Percentiles rank a stretch among this genome's conserved stretches.
These are phyloP conservation scores for Cochlearius cochlearius DNA, from an alignment of 2,113 vertebrate species.

Conservation along the genomic window DNA sequence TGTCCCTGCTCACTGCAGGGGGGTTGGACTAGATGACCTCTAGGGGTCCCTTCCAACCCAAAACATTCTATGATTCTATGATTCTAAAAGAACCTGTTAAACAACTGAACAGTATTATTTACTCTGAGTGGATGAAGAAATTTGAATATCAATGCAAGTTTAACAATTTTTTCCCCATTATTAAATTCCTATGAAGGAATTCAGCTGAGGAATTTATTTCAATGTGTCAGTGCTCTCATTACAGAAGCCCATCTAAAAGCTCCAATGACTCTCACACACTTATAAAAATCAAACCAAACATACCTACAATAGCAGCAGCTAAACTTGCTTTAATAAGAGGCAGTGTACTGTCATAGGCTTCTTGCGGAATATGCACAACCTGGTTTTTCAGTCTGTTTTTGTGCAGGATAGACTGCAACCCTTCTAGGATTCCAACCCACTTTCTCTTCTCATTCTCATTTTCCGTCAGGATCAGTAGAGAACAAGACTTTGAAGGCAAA, in stretches of 20 bases:
- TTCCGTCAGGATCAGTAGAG: slow-evolving; percentile 91
- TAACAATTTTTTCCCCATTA: not conserved
- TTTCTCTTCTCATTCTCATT: slow-evolving; percentile 93
- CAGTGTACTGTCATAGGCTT: slow-evolving; percentile 93
- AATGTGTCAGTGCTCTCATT: not conserved
- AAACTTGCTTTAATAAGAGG: slow-evolving; percentile 90
- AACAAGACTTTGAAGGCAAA: slow-evolving; percentile 83
- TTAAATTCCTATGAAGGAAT: not conserved
- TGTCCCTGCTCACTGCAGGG: too few relatives aligned
- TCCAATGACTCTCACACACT: not conserved
- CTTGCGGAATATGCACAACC: slow-evolving; percentile 86
- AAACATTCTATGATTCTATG: too few relatives aligned
- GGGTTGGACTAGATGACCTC: too few relatives aligned
- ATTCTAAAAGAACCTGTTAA: not conserved
- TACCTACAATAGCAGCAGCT: slow-evolving; percentile 88
- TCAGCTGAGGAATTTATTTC: slow-evolving; percentile 17
- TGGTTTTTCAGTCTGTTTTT: slow-evolving; percentile 88
- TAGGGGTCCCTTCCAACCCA: too few relatives aligned
- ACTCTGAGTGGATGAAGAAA: not conserved
- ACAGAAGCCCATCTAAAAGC: not conserved
- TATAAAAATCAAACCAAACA: not conserved
- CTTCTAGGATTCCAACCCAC: slow-evolving; percentile 95
- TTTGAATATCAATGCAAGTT: not conserved
- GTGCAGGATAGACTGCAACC: slow-evolving; percentile 88
- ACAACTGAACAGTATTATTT: not conserved